Base-by-base conservation (phyloP, 2,888 invertebrate species). In the Drosophila infuscata region DNA sequence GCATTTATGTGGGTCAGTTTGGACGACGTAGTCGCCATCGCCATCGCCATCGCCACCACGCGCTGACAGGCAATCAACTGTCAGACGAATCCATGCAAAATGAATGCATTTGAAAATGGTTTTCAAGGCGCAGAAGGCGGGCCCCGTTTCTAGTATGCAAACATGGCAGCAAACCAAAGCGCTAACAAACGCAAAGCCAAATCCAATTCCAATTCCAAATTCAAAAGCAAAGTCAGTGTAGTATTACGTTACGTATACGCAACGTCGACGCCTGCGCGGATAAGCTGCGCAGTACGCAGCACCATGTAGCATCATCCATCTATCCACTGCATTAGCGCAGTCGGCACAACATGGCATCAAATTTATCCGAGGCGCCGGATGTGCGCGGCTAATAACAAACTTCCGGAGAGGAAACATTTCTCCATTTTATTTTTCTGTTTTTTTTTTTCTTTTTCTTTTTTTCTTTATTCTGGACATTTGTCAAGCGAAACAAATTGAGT, bases 331-430 rank as follows among this genome's bases (percentile, higher is more conserved):
- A 54, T 36, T 20, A 43, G 52, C 62, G 54, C 36, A 65, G 64
- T 58, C 71, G 63, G 73, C 63, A 68, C 20, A 56, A 36, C 29
- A 30, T 30, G 56, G 38, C 38, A 41, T 67, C 64, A 29, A 70
- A 72, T 53, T 72, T 85, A 85, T 83, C 82, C 86, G 81, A 70
- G 51, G 71, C 73, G 76, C 80, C 90, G 90, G 90, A 91, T 87
- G 82, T 82, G 86, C 81, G 82, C 81, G 86, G 82, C 88, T 91
- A 91, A 91, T 91, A 88, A 91, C 84, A 84, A 83, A 88, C 86
- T 83, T 91, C 91, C 91, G 91, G 86, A 91, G 88, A 89, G 91
- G 85, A 91, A 90, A 80, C 84, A 79, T 83, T 77, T 56, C 32
- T 48, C 33, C 52, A 53, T 29, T 35, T 43, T 46, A 9, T 66